These are phyloP conservation scores for Scaptodrosophila lebanonensis DNA, from an alignment of 1,140 invertebrate genomes.

Conservation along the genomic window DNA sequence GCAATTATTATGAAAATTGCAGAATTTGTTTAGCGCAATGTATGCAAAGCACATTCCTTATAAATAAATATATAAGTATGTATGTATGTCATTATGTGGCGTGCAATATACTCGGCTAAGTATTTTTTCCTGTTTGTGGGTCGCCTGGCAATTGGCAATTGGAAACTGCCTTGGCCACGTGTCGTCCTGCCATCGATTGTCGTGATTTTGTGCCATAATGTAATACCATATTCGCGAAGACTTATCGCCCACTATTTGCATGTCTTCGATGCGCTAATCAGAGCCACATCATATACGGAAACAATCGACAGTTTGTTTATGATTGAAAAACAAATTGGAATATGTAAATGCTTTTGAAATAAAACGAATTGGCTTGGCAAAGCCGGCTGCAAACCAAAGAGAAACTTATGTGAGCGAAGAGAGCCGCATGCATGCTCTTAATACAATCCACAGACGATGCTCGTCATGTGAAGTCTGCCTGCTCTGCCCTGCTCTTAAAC, in stretches of 20 bases:
- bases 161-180: conserved; percentile 47
- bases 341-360: conserved; percentile 43
- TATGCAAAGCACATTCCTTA: conserved; percentile 3
- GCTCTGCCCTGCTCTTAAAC: background rate
- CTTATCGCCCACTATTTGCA: conserved; percentile 53
- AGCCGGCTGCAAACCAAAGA: conserved; percentile 24
- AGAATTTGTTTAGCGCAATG: conserved; percentile 23
- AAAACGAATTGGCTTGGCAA: no score
- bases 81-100: no score
- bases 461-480: conserved; percentile 5
- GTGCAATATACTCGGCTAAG: no score
- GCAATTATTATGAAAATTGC: conserved; percentile 55
- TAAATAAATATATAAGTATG: conserved; percentile 32
- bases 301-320: conserved; percentile 44
- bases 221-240: conserved; percentile 30
- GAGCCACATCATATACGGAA: background rate
- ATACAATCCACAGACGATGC: no score
- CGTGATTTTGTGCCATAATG: conserved; percentile 66
- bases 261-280: conserved; percentile 39
- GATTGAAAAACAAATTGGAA: conserved; percentile 56
- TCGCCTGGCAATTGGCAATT: no score
- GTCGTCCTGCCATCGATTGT: conserved; percentile 28
- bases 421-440: no score
- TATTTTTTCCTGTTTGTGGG: no score
- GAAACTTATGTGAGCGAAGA: background rate